Evolutionary conservation across 2,888 invertebrate species (phyloP), one percentile per base, ranked within the genome.

Genomic region (Linnaemya vulpina): DNA sequence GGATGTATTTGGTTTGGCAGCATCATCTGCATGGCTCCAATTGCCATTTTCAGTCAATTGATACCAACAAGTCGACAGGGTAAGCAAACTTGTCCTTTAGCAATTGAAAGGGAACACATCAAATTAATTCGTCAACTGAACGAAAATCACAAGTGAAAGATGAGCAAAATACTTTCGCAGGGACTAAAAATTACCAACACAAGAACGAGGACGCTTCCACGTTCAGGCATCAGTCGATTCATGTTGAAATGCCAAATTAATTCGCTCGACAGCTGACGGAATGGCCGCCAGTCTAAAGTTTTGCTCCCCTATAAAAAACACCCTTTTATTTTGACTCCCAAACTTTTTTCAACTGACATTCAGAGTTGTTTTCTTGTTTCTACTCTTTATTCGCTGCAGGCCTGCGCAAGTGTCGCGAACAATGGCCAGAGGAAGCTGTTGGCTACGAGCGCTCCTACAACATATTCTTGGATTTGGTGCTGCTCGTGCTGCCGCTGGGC

Each of bases 401-500:
- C 55, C 93, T 94, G 87, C 93, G 93, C 87, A 95, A 95, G 90
- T 95, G 95, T 87, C 93, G 95, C 25, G 95, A 95, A 89, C 92
- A 93, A 65, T 95, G 95, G 95, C 94, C 94, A 7, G 92, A 92
- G 55, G 90, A 92, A 60, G 92, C 93, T 53, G 92, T 93, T 63
- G 90, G 89, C 53, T 91, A 91, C 75, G 97, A 97, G 83, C 93
- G 93, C 82, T 93, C 93, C 8, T 95, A 95, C 91, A 95, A 94
- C 87, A 91, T 95, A 53, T 93, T 94, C 85, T 91, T 96, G 87
- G 95, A 95, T 88, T 92, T 94, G 0, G 92, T 95, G 43, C 92
- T 96, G 38, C 93, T 96, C 20, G 93, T 96, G 0, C 90, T 96
- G 82, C 96, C 96, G 0, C 91, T 96, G 53, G 88, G 95, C 53